Evolutionary conservation across 2,113 vertebrate species (phyloP), one percentile per base, ranked within the genome.

Genomic region (Electrona antarctica): DNA sequence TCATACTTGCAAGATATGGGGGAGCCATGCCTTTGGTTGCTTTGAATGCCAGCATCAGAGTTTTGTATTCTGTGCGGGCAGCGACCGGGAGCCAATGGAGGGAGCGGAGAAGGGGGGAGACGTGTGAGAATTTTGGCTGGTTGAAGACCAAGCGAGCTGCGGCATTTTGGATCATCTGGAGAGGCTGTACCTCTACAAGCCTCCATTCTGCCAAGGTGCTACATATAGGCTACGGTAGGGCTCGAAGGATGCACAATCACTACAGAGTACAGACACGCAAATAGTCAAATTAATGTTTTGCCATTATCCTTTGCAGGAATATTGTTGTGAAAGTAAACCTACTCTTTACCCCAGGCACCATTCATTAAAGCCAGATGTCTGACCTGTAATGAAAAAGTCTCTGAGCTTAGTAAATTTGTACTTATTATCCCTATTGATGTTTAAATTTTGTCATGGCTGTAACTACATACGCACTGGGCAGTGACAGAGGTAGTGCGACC

Each of bases 361-460:
- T 91, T 90, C 91, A 85, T 91, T 90, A 87, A 93, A 15, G 13
- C 55, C 7, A 15, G n/a, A 6, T 7, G 7, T 56, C 6, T 45
- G 8, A 90, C 81, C 87, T 94, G 88, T 85, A 85, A 89, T 87
- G 87, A 91, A 87, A 83, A 28, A 88, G 90, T 86, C 92, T 65
- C 87, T 64, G 85, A 89, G 87, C 92, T 93, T 93, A 94, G 95
- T 95, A 94, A 95, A 96, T 95, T 95, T 95, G 91, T 94, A 94
- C 94, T 94, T 93, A 96, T 96, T 95, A 94, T 95, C 91, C 92
- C 91, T 95, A 94, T 95, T 95, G 94, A 95, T 95, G 94, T 95
- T 95, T 94, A 94, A 93, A 95, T 97, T 95, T 97, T 93, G 96
- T 94, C 90, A 90, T 91, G 92, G 93, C 95, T 95, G 95, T 95